A percentile compares a stretch with the other conserved stretches of the same genome.
Conservation (phyloP, 2,797 vertebrate species). For the Megaceryle alcyon region DNA sequence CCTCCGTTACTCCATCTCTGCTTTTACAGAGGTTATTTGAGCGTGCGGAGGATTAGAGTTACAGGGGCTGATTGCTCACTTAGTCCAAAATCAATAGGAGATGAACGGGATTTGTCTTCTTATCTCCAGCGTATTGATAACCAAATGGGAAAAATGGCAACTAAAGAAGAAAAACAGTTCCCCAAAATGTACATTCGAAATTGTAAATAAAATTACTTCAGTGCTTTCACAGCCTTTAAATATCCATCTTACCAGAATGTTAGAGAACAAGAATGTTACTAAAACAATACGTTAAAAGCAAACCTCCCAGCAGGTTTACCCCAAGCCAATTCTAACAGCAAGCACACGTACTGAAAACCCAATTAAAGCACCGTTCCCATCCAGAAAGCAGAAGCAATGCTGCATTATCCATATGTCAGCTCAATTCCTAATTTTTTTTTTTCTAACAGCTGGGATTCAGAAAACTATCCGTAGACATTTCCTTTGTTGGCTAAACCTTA, state of each 20-base stretch:
- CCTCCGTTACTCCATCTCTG: neutral
- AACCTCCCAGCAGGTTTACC: slow-evolving; percentile 39
- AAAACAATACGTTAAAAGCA: slow-evolving; percentile 12
- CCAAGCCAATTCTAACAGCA: slow-evolving; percentile 11
- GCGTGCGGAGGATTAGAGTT: neutral
- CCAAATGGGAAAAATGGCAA: slow-evolving; percentile 10
- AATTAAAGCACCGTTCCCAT: neutral
- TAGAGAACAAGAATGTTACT: neutral
- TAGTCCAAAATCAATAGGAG: slow-evolving; percentile 51
- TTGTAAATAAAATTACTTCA: slow-evolving; percentile 35
- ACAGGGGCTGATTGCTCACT: slow-evolving; percentile 20
- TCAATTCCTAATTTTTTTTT: neutral
- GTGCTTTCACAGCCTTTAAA: slow-evolving; percentile 21
- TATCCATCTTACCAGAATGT: neutral
- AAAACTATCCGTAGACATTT: neutral
- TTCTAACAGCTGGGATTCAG: neutral
- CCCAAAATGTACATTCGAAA: neutral
- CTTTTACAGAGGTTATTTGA: slow-evolving; percentile 36
- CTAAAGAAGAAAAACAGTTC: neutral
- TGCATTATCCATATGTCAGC: neutral
- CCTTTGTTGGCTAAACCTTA: neutral
- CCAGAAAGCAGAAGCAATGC: neutral
- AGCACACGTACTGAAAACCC: neutral
- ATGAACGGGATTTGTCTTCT: neutral
- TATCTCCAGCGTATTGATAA: slow-evolving; percentile 30